Evolutionary conservation across 92 coral and sea anemone species (phyloP), one percentile per base, ranked within the genome.

Genomic region (Phymanthus crucifer): DNA sequence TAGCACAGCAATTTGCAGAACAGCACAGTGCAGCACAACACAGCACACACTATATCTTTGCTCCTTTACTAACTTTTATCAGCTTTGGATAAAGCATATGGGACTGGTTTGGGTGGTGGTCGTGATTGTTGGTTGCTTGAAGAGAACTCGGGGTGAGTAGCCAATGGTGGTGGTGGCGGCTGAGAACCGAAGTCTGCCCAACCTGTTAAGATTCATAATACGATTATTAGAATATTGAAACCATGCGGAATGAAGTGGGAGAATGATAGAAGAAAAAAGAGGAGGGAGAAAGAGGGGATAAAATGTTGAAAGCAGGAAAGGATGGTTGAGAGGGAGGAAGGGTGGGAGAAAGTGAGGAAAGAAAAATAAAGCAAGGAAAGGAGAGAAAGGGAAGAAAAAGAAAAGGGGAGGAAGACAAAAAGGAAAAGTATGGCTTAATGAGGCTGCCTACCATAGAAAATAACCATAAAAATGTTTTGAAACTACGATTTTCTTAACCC

Each of bases 81-180:
- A 31, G 78, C 58, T 67, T 80, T 89, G 43, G 78, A 61, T 37
- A 74, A 83, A 38, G 98, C 93, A 68, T 93, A 95, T 23, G 99
- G 99, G 66, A 89, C 85, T n/a, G 99, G 99, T 40, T 85, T 72
- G 0, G 99, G 99, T 3, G 99, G 99, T 0, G 94, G 94, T 56
- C 86, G 90, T 50, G 83, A 74, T 54, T 87, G 75, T 33, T 75
- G 36, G 32, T 68, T 66, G 74, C 82, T 80, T 31, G 82, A 79
- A 21, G 85, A 78, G 26, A 74, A 66, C 37, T 82, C 96, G 17
- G 94, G 91, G 70, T 89, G 91, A 14, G 97, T 90, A 1, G 91
- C 81, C 94, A 89, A 81, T 48, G 93, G 91, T 31, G 89, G 98
- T 57, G 91, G 89, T 46, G 90, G 85, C 23, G 64, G 64, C 3